Evolutionary conservation across 2,797 vertebrate species (phyloP).

Genomic region (Thaleichthys pacificus): DNA sequence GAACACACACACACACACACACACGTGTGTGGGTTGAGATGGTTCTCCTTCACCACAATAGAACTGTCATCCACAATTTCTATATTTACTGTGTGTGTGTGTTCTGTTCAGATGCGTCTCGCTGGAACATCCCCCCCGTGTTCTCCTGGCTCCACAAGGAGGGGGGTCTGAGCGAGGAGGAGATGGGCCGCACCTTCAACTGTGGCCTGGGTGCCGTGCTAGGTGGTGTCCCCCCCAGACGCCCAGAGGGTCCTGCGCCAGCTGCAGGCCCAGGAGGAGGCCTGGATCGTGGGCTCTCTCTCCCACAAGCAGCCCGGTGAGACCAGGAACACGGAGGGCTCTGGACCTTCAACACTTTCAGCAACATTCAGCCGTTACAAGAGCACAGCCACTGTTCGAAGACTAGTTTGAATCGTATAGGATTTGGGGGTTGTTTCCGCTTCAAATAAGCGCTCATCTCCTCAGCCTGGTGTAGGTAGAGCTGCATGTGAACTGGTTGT

Average conservation of each 20-base stretch:
- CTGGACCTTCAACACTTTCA: no score
- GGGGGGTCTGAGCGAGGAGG: conserved; percentile 85
- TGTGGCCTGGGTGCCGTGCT: conserved; percentile 89
- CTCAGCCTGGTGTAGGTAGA: no score
- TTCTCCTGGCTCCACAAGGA: conserved; percentile 91
- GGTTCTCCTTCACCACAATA: background rate
- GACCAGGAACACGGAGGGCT: background rate
- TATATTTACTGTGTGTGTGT: background rate
- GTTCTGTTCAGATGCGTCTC: conserved; percentile 78
- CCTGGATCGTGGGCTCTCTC: conserved; percentile 88
- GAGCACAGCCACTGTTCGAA: no score
- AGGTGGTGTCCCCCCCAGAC: conserved; percentile 77
- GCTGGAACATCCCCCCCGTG: conserved; percentile 86
- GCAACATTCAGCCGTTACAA: no score
- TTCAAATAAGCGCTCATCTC: no score
- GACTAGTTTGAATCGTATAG: no score
- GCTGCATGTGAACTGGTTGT: no score
- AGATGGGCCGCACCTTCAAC: conserved; percentile 94
- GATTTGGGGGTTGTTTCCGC: no score
- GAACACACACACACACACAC: background rate
- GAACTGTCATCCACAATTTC: background rate
- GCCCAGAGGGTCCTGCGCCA: conserved; percentile 79
- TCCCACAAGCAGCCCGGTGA: conserved; percentile 76
- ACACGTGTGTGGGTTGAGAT: background rate
- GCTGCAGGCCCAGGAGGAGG: conserved; percentile 74